Conservation (phyloP, 2,797 vertebrate genomes). For the Varecia variegata region DNA sequence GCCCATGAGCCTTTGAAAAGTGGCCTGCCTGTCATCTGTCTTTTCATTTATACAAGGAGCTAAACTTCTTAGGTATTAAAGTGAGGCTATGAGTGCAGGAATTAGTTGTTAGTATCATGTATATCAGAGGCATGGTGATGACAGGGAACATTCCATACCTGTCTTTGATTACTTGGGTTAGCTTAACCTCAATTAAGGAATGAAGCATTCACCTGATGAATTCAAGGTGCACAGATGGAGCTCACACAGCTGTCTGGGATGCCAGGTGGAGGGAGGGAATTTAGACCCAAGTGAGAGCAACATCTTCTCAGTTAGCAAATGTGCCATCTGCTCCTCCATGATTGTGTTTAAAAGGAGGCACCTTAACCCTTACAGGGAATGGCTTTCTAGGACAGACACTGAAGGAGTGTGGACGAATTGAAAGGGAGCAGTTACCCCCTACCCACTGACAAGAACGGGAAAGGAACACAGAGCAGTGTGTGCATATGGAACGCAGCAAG, state of each 20-base stretch:
- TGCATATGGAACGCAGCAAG: neutral
- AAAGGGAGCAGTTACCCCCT: neutral
- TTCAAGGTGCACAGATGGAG: conserved; percentile 65
- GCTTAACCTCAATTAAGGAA: conserved; percentile 76
- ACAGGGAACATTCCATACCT: conserved; percentile 54
- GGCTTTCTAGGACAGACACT: neutral
- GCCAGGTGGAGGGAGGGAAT: conserved; percentile 67
- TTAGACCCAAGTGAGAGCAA: conserved; percentile 41
- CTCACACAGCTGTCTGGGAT: conserved; percentile 65
- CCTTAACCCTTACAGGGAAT: conserved; percentile 58
- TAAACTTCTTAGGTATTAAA: neutral
- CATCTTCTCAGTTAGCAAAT: conserved; percentile 45
- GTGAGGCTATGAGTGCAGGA: neutral
- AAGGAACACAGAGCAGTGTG: neutral
- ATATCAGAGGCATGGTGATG: conserved; percentile 39
- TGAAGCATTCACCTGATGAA: conserved; percentile 63
- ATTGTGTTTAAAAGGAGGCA: neutral
- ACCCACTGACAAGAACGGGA: neutral
- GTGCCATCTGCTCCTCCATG: conserved; percentile 57
- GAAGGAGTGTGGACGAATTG: neutral
- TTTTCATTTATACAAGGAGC: neutral
- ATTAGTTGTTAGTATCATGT: neutral
- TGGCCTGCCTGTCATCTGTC: neutral
- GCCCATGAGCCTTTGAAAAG: neutral
- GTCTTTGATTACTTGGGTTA: conserved; percentile 63